These are phyloP conservation scores for Leuctra nigra DNA, from an alignment of 2,888 invertebrate genomes.

Conservation along the genomic window DNA sequence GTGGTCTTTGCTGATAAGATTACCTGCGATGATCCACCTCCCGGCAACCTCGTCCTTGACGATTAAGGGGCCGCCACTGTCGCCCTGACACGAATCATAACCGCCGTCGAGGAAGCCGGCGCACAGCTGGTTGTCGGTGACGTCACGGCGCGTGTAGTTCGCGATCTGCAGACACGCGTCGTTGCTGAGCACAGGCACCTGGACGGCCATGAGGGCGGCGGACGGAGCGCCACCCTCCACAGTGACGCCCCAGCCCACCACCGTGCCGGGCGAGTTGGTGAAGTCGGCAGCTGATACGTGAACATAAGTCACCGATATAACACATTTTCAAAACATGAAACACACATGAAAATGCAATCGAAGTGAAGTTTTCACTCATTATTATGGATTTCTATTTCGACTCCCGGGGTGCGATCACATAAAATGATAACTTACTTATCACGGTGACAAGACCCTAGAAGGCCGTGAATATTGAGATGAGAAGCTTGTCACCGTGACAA, in stretches of 20 bases:
- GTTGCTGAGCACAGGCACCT: slow-evolving; percentile 36
- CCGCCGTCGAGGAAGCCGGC: slow-evolving; percentile 39
- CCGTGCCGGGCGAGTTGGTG: slow-evolving; percentile 23
- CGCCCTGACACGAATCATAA: slow-evolving; percentile 19
- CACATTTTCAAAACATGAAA: no score
- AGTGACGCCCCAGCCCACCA: slow-evolving; percentile 36
- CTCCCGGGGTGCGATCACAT: no score
- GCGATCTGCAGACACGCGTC: slow-evolving; percentile 33
- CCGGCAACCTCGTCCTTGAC: slow-evolving; percentile 9
- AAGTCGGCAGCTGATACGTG: slow-evolving; percentile 24
- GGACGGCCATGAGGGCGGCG: slow-evolving; percentile 34
- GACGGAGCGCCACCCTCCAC: slow-evolving; percentile 35
- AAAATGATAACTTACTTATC: no score
- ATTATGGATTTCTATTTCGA: no score
- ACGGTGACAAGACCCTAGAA: no score
- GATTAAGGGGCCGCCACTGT: slow-evolving; percentile 23
- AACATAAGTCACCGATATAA: no score
- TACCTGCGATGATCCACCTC: not conserved
- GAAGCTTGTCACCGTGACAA: no score
- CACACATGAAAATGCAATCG: no score
- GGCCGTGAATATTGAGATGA: no score
- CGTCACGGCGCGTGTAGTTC: slow-evolving; percentile 37
- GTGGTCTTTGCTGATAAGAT: no score
- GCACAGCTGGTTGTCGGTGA: slow-evolving; percentile 47
- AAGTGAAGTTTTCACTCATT: no score